A percentile compares a stretch with the other conserved stretches of the same genome.
Evolutionary conservation across 2,797 vertebrate species (phyloP).

Genomic region (Zalophus californianus): DNA sequence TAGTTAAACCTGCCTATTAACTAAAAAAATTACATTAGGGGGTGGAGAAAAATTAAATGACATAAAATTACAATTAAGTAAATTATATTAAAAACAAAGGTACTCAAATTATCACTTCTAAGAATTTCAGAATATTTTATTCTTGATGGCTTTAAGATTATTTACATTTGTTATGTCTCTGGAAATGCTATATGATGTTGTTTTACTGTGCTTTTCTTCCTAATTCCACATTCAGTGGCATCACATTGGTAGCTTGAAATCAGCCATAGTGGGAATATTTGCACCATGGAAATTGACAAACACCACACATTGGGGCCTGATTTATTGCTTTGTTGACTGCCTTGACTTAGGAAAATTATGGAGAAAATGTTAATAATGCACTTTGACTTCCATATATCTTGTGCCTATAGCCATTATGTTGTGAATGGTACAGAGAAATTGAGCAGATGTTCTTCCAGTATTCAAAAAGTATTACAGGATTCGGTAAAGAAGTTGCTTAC

Average conservation of each 20-base stretch:
- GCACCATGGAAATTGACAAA: background rate
- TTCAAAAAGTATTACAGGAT: background rate
- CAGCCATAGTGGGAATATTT: background rate
- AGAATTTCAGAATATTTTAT: constrained; percentile 24
- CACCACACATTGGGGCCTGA: background rate
- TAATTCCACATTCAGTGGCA: background rate
- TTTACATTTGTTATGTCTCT: background rate
- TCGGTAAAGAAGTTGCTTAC: background rate
- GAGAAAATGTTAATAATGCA: constrained; percentile 21
- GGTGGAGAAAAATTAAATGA: too few species aligned
- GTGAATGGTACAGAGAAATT: background rate
- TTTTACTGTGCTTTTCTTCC: background rate
- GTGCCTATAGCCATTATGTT: background rate
- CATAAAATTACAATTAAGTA: background rate
- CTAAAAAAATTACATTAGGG: background rate
- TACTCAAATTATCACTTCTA: background rate
- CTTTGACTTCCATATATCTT: background rate
- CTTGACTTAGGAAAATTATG: constrained; percentile 25
- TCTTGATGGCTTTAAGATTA: background rate
- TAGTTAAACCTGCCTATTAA: background rate
- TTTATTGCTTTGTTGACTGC: constrained; percentile 20
- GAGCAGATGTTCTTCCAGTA: background rate
- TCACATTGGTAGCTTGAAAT: background rate
- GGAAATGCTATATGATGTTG: background rate
- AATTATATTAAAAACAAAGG: constrained; percentile 30